A percentile compares a stretch with the other conserved stretches of the same genome.
Evolutionary conservation across 2,113 vertebrate species (phyloP).

Genomic region (Dryoscopus gambensis): DNA sequence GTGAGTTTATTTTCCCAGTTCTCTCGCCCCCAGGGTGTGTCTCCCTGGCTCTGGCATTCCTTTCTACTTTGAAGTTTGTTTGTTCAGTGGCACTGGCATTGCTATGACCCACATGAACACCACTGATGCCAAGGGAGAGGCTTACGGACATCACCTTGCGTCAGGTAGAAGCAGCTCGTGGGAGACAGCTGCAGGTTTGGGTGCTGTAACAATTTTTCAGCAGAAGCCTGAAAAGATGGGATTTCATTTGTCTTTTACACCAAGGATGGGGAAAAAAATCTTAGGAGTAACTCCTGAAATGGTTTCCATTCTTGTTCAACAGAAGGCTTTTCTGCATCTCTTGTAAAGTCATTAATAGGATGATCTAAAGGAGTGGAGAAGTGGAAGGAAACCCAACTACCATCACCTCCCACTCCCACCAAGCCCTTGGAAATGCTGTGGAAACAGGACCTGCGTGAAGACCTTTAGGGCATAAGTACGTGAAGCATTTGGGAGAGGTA

Average conservation of each 20-base stretch:
- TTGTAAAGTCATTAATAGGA: background rate
- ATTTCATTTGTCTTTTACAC: background rate
- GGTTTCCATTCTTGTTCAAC: background rate
- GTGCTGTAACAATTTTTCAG: background rate
- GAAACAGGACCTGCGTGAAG: background rate
- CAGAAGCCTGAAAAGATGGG: background rate
- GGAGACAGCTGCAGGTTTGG: background rate
- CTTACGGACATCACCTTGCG: background rate
- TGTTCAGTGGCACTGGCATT: conserved; percentile 8
- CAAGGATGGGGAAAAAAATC: background rate
- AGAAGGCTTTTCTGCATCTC: background rate
- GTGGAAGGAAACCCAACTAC: background rate
- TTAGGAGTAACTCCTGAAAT: background rate
- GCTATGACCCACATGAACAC: background rate
- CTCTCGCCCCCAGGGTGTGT: background rate
- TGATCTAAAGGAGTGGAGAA: background rate
- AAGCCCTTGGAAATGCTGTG: background rate
- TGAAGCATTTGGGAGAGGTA: background rate
- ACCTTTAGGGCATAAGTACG: background rate
- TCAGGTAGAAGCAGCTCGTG: background rate
- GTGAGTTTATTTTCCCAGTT: background rate
- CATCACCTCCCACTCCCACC: background rate
- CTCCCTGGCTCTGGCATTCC: background rate
- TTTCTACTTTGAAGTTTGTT: conserved; percentile 42
- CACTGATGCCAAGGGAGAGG: background rate